Percentiles rank a stretch among this genome's conserved stretches.
phyloP scores from a whole-genome alignment of 2,888 invertebrate genomes.

The Ferrisia virgata region DNA sequence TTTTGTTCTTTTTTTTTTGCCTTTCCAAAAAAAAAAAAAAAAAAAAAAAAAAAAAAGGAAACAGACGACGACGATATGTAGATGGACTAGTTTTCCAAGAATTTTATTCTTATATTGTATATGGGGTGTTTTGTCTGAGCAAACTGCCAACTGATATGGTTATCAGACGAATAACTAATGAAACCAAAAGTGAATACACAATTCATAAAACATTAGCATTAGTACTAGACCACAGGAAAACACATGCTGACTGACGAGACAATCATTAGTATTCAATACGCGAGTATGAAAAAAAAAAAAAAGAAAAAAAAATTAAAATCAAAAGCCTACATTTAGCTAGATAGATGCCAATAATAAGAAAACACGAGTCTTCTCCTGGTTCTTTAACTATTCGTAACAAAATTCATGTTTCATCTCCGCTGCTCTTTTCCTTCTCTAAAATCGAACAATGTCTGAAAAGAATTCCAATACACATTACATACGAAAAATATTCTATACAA shows the following conservation, averaged over 20 bases:
- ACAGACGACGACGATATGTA: background rate
- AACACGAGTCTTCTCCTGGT: too few species aligned
- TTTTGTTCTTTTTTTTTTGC: too few species aligned
- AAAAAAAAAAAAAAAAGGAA: background rate
- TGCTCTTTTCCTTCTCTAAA: too few species aligned
- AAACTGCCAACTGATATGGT: background rate
- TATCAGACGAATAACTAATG: background rate
- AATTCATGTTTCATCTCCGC: background rate
- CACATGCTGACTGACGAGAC: background rate
- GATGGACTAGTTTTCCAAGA: background rate
- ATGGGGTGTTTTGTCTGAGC: background rate
- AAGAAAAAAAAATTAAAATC: background rate
- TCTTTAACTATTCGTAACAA: background rate
- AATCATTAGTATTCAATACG: background rate
- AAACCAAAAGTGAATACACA: slow-evolving; percentile 8
- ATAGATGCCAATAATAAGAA: background rate
- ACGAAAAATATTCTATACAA: background rate
- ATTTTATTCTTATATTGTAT: background rate
- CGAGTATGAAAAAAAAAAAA: background rate
- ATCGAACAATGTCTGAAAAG: background rate
- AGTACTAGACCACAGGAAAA: background rate
- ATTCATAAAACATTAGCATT: background rate
- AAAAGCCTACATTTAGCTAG: background rate
- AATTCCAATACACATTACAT: background rate
- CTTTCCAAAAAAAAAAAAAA: too few species aligned